Evolutionary conservation across 23 tunicate species (phyloP), one percentile per base, ranked within the genome.

Genomic region (Ascidia mentula): DNA sequence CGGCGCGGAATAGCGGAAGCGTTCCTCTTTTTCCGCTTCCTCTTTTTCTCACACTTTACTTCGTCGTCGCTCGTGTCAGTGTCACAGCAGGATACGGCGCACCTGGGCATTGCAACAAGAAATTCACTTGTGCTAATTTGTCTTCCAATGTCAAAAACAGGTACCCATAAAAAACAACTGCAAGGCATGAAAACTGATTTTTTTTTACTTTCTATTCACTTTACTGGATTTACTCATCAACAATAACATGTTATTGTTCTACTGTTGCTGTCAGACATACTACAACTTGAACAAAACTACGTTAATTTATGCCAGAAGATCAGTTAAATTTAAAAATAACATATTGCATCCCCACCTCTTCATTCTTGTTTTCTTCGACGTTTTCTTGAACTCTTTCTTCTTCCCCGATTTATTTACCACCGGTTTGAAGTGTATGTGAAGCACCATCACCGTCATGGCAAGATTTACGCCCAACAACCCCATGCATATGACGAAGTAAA

Each of bases 401-500:
- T 2, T 2, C 8, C 18, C 34, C 12, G 40, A 31, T 38, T 36
- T 39, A 37, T 38, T 74, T 28, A 81, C 40, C 18, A 86, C 90
- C 12, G 95, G 95, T 74, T 84, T 90, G 36, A 90, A 90, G 69
- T 90, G 95, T 0, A 90, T 24, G 37, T 84, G 86, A 6, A 90
- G 78, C 69, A 90, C 95, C 46, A 90, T 31, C 42, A 90, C 89
- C 31, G 95, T 90, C 89, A 90, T 84, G 4, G 72, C 78, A 37
- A 90, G 87, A 45, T 90, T 90, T 0, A 90, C 40, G 6, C 95
- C 95, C 18, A 90, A 79, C 73, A 84, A 76, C 28, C 77, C 89
- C 95, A 90, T 90, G 40, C 95, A 84, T 22, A 90, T 37, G 30
- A 90, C 95, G 45, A 90, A 90, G 45, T 90, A 90, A 0, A 90